These are phyloP conservation scores for Hyposoter dolosus DNA, from an alignment of 2,888 invertebrate genomes.

Conservation along the genomic window DNA sequence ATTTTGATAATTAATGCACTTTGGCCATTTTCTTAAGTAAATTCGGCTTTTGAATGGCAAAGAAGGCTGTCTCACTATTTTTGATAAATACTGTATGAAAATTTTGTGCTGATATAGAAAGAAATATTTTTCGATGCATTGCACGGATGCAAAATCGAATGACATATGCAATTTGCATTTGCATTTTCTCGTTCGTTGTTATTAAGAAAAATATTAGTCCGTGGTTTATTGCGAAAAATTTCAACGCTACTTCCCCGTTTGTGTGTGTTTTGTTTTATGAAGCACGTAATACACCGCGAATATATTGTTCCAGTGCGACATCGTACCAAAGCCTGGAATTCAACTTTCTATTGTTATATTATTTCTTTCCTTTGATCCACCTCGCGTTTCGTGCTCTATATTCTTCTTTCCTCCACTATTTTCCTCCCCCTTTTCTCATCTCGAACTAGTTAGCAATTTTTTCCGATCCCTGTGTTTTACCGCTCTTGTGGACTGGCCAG, in stretches of 20 bases:
- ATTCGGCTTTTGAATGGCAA: too few species aligned
- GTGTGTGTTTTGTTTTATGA: not conserved
- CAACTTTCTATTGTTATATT: conserved; percentile 72
- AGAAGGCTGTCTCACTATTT: too few species aligned
- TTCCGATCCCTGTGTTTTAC: conserved; percentile 56
- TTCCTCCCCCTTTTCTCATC: conserved; percentile 42
- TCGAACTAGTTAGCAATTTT: conserved; percentile 40
- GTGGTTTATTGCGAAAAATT: not conserved
- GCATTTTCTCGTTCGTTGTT: not conserved
- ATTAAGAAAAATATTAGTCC: not conserved
- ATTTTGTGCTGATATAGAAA: too few species aligned
- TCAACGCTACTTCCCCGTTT: not conserved
- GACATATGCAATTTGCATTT: too few species aligned
- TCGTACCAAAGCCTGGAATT: conserved; percentile 49
- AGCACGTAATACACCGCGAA: not conserved
- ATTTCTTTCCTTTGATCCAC: conserved; percentile 75
- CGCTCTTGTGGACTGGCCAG: conserved; percentile 38
- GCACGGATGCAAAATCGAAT: too few species aligned
- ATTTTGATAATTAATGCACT: too few species aligned
- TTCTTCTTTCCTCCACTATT: conserved; percentile 38
- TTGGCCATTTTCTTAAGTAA: too few species aligned
- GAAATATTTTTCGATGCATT: too few species aligned
- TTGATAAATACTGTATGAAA: too few species aligned
- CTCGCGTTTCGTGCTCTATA: conserved; percentile 45
- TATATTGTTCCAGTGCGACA: conserved; percentile 63